Percentiles rank a stretch among this genome's conserved stretches.
Conservation (phyloP, 2,888 invertebrate species). For the Hyalella azteca region DNA sequence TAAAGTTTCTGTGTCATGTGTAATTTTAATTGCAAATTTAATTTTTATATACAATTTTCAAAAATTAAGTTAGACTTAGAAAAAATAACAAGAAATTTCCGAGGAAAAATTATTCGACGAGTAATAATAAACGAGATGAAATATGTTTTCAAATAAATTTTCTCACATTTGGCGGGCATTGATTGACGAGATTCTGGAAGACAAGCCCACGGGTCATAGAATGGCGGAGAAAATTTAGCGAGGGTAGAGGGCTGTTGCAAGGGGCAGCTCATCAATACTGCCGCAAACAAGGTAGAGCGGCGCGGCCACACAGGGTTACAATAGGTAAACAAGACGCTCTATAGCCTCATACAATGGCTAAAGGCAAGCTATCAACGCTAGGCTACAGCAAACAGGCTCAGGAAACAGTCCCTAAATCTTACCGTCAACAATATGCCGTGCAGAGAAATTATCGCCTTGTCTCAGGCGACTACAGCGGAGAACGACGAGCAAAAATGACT, state of each 20-base stretch:
- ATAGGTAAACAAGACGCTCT: slow-evolving; percentile 36
- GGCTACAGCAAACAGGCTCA: slow-evolving; percentile 30
- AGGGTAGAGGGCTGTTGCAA: neutral
- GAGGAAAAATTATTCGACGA: no score
- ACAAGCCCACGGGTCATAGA: no score
- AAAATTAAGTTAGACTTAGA: no score
- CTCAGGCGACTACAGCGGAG: neutral
- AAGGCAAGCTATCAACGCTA: slow-evolving; percentile 37
- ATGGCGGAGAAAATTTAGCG: neutral
- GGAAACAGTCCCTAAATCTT: slow-evolving; percentile 34
- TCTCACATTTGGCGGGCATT: no score
- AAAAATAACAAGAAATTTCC: no score
- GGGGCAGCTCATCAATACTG: slow-evolving; percentile 18
- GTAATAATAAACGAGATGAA: no score
- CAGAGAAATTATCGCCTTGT: slow-evolving; percentile 4
- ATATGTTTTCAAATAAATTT: no score
- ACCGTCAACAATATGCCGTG: slow-evolving; percentile 24
- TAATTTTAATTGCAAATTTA: no score
- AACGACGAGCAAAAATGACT: neutral
- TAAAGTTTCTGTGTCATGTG: no score
- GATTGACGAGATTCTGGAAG: neutral
- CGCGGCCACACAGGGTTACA: slow-evolving; percentile 27
- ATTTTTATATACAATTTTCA: no score
- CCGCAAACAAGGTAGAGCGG: slow-evolving; percentile 11
- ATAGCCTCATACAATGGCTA: slow-evolving; percentile 30